Percentiles rank a stretch among this genome's conserved stretches.
Evolutionary conservation across 2,797 vertebrate genomes (phyloP).

Genomic region (Phataginus tricuspis): DNA sequence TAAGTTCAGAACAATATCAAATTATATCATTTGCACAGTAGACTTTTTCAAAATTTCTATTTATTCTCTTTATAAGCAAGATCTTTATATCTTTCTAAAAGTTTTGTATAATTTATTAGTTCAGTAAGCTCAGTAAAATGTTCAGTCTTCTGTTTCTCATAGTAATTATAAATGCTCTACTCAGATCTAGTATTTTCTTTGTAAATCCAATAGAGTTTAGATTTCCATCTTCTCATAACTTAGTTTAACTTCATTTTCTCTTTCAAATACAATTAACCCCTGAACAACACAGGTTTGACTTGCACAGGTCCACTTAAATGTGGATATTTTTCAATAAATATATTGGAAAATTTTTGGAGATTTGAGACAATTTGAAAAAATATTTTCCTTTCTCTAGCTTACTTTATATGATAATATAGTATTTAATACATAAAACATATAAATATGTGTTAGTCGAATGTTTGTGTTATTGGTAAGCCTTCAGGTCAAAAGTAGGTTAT

Average conservation of each 20-base stretch:
- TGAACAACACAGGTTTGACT: too few species aligned
- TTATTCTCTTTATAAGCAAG: slow-evolving; percentile 9
- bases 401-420: too few species aligned
- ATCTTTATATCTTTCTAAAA: background rate
- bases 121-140: background rate
- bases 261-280: background rate
- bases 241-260: slow-evolving; percentile 13
- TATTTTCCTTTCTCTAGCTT: too few species aligned
- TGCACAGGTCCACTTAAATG: too few species aligned
- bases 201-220: background rate
- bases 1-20: slow-evolving; percentile 32
- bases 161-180: background rate
- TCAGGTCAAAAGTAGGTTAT: too few species aligned
- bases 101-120: background rate
- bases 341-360: too few species aligned
- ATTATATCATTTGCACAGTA: background rate
- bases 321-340: too few species aligned
- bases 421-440: too few species aligned
- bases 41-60: background rate
- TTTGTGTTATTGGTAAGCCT: too few species aligned
- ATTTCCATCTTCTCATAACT: background rate
- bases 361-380: too few species aligned
- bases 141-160: background rate
- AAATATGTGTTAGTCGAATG: too few species aligned
- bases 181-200: background rate